Evolutionary conservation across 2,888 invertebrate genomes (phyloP), one percentile per base, ranked within the genome.

Genomic region (Andrena flavipes): DNA sequence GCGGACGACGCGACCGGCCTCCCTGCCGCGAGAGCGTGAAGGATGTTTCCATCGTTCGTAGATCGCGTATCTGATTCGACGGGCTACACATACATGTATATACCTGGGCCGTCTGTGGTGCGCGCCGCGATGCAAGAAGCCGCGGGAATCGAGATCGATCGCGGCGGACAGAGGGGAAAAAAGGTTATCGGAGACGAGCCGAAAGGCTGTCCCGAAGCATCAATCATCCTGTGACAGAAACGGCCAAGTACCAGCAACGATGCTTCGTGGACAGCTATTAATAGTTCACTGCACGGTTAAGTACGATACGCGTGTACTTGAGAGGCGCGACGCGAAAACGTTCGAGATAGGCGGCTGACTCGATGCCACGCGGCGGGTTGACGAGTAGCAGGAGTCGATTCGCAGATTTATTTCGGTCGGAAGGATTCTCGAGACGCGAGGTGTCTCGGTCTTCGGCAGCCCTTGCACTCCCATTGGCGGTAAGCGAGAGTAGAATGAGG

Each of bases 241-340:
- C 70, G 78, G 80, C 80, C 59, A 72, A 69, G 76, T 62, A 78
- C 76, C 83, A 68, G 54, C 77, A 56, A 63, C 83, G 74, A 76
- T 70, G 73, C 84, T 76, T 67, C 68, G 82, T 64, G 68, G 69
- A 87, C 80, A 82, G 84, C 88, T 88, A 88, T 88, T 88, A 88
- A 88, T 88, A 88, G 87, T 84, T 87, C 81, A 84, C 86, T 87
- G 88, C 86, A 85, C 87, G 88, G 76, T 80, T 80, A 86, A 87
- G 74, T 76, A 80, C 80, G 84, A 76, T 82, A 42, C 42, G 42
- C 42, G 80, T 86, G 68, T 69, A 77, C 74, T 87, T 75, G 78
- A 82, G 79, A 42, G 68, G 48, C 74, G 69, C 67, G 74, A 35
- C 49, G 78, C 65, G 81, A 82, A 84, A 80, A 75, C 72, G 71